Evolutionary conservation across 2,888 invertebrate genomes (phyloP).

Genomic region (Rhagonycha fulva): DNA sequence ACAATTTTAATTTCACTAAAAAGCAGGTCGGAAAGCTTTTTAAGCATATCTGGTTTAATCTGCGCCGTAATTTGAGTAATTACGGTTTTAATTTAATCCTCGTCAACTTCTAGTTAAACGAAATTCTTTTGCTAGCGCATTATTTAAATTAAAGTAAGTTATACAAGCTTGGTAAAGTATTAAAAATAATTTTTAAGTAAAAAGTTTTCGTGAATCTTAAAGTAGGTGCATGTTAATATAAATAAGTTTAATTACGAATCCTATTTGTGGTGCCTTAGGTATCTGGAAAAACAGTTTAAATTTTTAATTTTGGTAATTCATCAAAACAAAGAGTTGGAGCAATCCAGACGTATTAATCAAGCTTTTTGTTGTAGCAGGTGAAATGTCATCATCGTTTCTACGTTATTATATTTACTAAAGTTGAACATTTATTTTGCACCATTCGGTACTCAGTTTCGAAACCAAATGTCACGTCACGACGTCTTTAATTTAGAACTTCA

Average conservation of each 20-base stretch:
- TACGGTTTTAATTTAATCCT: slow-evolving; percentile 38
- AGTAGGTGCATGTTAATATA: background rate
- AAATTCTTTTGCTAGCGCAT: slow-evolving; percentile 14
- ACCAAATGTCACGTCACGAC: too few species aligned
- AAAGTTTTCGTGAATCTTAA: background rate
- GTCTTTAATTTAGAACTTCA: too few species aligned
- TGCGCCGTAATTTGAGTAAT: slow-evolving; percentile 38
- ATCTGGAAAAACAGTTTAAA: too few species aligned
- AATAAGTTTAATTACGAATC: background rate
- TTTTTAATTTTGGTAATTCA: too few species aligned
- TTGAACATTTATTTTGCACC: too few species aligned
- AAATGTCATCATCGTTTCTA: too few species aligned
- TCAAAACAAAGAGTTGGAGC: too few species aligned
- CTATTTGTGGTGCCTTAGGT: background rate
- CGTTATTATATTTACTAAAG: too few species aligned
- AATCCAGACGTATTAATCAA: too few species aligned
- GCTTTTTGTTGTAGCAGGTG: too few species aligned
- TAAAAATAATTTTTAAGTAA: background rate
- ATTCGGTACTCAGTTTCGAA: too few species aligned
- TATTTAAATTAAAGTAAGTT: slow-evolving; percentile 22
- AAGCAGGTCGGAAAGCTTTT: slow-evolving; percentile 20
- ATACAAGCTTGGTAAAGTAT: background rate
- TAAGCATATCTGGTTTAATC: slow-evolving; percentile 34
- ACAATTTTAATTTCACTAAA: slow-evolving; percentile 35
- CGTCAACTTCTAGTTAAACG: slow-evolving; percentile 25